Percentiles rank a stretch among this genome's conserved stretches.
Conservation (phyloP, 2,113 vertebrate species). For the Eublepharis macularius region DNA sequence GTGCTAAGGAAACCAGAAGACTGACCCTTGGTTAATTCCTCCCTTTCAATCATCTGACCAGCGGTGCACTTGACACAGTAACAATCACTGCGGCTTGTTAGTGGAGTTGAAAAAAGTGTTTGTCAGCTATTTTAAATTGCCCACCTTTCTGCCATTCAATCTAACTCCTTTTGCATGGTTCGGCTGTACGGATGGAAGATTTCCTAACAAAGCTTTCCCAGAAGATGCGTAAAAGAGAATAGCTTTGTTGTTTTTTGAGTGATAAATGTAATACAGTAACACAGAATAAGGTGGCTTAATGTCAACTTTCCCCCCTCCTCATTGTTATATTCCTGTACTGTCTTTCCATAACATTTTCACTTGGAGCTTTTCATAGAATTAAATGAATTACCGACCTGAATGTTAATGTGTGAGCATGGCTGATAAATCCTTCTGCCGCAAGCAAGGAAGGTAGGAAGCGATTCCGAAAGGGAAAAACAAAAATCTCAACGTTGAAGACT, state of each 20-base stretch:
- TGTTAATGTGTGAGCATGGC: background rate
- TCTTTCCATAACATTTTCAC: background rate
- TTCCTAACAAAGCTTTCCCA: constrained; percentile 51
- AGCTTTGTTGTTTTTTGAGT: constrained; percentile 38
- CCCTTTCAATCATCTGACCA: constrained; percentile 47
- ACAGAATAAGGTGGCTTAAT: constrained; percentile 1
- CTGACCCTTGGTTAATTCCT: constrained; percentile 42
- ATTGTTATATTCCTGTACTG: background rate
- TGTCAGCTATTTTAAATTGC: constrained; percentile 66
- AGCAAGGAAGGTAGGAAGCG: background rate
- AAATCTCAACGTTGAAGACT: background rate
- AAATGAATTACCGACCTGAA: background rate
- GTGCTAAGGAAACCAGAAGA: constrained; percentile 25
- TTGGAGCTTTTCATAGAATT: background rate
- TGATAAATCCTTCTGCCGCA: background rate
- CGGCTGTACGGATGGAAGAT: constrained; percentile 35
- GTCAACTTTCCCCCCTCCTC: constrained; percentile 33
- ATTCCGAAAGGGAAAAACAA: background rate
- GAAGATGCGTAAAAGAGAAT: constrained; percentile 27
- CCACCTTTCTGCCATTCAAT: constrained; percentile 47
- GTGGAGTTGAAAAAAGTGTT: constrained; percentile 45
- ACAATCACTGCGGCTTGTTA: constrained; percentile 45
- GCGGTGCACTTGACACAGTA: constrained; percentile 47
- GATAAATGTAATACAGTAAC: constrained; percentile 40
- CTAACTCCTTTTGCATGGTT: constrained; percentile 52